Evolutionary conservation across 2,113 vertebrate genomes (phyloP).

Genomic region (zebrafish (Danio rerio)): GRCz12tu NC_133177.1:17434501-17435000

Average conservation of each 20-base stretch:
- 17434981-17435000: conserved; percentile 85
- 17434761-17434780: conserved; percentile 88
- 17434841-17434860: conserved; percentile 87
- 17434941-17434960: not conserved
- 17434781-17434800: conserved; percentile 91
- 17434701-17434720: conserved; percentile 63
- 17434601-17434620: not conserved
- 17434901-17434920: not conserved
- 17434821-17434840: conserved; percentile 87
- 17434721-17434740: conserved; percentile 91
- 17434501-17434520: conserved; percentile 53
- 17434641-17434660: not conserved
- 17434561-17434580: conserved; percentile 87
- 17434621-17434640: not conserved
- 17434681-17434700: not conserved
- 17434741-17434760: conserved; percentile 88
- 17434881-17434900: not conserved
- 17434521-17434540: conserved; percentile 86
- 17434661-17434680: not conserved
- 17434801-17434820: conserved; percentile 92
- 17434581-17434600: conserved; percentile 83
- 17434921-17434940: not conserved
- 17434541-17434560: conserved; percentile 88
- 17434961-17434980: conserved; percentile 85
- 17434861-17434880: conserved; percentile 60